Evolutionary conservation across 2,797 vertebrate species (phyloP).

Genomic region (Microchirus variegatus): DNA sequence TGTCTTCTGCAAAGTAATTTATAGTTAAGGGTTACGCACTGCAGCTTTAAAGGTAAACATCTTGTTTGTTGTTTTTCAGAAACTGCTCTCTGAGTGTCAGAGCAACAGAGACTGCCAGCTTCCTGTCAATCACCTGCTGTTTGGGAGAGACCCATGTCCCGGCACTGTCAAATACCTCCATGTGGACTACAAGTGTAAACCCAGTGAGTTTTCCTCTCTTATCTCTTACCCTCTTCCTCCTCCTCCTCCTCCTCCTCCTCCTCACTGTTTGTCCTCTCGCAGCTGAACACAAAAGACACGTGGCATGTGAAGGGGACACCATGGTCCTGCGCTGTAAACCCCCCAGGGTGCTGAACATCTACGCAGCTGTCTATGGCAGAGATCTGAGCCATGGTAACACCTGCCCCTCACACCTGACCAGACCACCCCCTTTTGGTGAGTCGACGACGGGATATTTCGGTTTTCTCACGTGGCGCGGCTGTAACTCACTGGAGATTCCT

Average conservation of each 20-base stretch:
- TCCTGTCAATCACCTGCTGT: slow-evolving; percentile 92
- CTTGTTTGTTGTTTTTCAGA: slow-evolving; percentile 76
- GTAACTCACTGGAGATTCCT: not conserved
- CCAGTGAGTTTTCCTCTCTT: slow-evolving; percentile 85
- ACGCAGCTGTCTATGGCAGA: slow-evolving; percentile 91
- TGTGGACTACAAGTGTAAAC: slow-evolving; percentile 97
- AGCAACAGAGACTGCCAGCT: slow-evolving; percentile 91
- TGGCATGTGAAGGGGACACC: slow-evolving; percentile 89
- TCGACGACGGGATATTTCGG: slow-evolving; percentile 19
- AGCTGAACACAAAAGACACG: slow-evolving; percentile 93
- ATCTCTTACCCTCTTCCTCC: not conserved
- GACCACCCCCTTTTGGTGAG: slow-evolving; percentile 86
- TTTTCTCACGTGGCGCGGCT: not conserved
- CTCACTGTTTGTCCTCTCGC: slow-evolving; percentile 14
- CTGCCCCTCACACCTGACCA: slow-evolving; percentile 79
- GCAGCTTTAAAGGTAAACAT: not conserved
- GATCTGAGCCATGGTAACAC: slow-evolving; percentile 73
- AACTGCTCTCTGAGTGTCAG: slow-evolving; percentile 96
- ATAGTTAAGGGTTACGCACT: not conserved
- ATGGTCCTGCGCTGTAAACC: slow-evolving; percentile 91
- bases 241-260: slow-evolving; percentile 6
- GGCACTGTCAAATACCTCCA: slow-evolving; percentile 93
- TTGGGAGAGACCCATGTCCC: slow-evolving; percentile 94
- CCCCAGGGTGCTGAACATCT: slow-evolving; percentile 92
- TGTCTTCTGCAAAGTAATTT: no score